A percentile compares a stretch with the other conserved stretches of the same genome.
Conservation (phyloP, 2,888 invertebrate species). For the Zonitis immaculata region DNA sequence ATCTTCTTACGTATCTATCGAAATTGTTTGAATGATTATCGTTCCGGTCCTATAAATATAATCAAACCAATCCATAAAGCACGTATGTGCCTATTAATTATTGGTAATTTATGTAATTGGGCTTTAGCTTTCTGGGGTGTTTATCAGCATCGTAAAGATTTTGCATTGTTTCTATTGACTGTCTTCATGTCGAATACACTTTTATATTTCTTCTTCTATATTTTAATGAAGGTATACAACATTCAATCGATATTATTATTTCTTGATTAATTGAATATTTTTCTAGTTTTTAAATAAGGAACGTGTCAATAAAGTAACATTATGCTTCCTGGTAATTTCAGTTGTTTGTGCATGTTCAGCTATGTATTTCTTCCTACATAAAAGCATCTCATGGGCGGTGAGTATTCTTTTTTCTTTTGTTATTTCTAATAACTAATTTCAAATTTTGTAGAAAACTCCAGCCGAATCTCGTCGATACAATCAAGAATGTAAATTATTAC, state of each 20-base stretch:
- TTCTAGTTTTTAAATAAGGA: constrained; percentile 60
- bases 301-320: constrained; percentile 57
- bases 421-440: too few species aligned
- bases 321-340: constrained; percentile 61
- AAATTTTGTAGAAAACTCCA: constrained; percentile 56
- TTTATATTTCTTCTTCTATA: constrained; percentile 75
- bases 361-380: constrained; percentile 67
- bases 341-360: constrained; percentile 64
- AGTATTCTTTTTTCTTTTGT: constrained; percentile 30
- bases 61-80: constrained; percentile 51
- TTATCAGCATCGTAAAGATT: constrained; percentile 61
- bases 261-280: neutral
- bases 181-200: constrained; percentile 80
- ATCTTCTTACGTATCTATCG: constrained; percentile 34
- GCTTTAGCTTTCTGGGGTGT: constrained; percentile 63
- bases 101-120: constrained; percentile 63
- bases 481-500: constrained; percentile 62
- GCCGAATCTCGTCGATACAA: constrained; percentile 72
- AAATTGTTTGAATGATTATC: constrained; percentile 44
- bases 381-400: constrained; percentile 65
- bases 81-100: constrained; percentile 54
- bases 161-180: constrained; percentile 73
- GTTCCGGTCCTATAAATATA: constrained; percentile 45
- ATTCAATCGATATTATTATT: neutral
- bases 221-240: constrained; percentile 80